phyloP scores from a whole-genome alignment of 2,888 invertebrate genomes.

The Andrena bucephala region DNA sequence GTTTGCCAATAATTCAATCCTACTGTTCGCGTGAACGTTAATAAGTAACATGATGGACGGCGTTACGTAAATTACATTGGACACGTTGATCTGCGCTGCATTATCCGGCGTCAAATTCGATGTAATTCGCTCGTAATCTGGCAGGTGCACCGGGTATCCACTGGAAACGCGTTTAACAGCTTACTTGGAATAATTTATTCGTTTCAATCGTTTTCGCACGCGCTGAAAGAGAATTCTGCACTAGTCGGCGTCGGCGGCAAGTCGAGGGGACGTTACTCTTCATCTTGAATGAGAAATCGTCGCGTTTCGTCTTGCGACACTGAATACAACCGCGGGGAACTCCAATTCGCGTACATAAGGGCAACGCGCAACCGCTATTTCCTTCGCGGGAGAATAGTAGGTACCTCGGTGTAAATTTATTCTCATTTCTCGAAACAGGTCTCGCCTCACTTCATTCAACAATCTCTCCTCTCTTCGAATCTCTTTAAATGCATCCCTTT shows the following conservation, averaged over 20 bases:
- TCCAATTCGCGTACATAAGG: slow-evolving; percentile 54
- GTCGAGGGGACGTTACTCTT: slow-evolving; percentile 55
- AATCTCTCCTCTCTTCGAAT: slow-evolving; percentile 1
- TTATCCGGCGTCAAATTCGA: slow-evolving; percentile 62
- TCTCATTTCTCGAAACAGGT: slow-evolving; percentile 12
- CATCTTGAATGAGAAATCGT: slow-evolving; percentile 64
- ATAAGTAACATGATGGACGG: slow-evolving; percentile 54
- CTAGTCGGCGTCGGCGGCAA: background rate
- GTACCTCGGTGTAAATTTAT: slow-evolving; percentile 30
- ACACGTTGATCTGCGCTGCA: slow-evolving; percentile 46
- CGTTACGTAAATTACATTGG: slow-evolving; percentile 42
- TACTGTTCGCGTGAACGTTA: slow-evolving; percentile 42
- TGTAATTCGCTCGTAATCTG: slow-evolving; percentile 63
- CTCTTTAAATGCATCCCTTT: background rate
- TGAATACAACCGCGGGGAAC: slow-evolving; percentile 19
- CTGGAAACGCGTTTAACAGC: slow-evolving; percentile 17
- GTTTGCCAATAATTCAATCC: slow-evolving; percentile 44
- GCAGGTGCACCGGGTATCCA: slow-evolving; percentile 14
- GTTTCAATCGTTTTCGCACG: background rate
- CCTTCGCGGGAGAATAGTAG: slow-evolving; percentile 36
- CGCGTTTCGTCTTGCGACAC: slow-evolving; percentile 51
- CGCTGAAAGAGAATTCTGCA: background rate
- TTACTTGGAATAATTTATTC: slow-evolving; percentile 20
- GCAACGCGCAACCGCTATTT: slow-evolving; percentile 27
- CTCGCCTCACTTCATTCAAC: background rate